Conservation (phyloP, 2,888 invertebrate genomes). For the Lepidochitona cinerea region DNA sequence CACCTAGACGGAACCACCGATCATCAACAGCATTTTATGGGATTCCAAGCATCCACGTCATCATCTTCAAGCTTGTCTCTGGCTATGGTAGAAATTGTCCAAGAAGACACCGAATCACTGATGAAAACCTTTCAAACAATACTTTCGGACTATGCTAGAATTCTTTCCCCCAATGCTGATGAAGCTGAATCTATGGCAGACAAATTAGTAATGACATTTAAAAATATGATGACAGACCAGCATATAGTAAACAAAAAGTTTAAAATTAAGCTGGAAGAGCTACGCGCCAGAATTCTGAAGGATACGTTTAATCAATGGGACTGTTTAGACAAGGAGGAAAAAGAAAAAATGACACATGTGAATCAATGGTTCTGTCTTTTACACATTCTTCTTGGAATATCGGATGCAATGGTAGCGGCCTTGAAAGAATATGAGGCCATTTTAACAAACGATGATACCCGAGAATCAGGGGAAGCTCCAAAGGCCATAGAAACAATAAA, state of each 20-base stretch:
- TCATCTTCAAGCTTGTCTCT: background rate
- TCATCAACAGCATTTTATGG: background rate
- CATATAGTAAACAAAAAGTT: background rate
- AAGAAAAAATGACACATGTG: background rate
- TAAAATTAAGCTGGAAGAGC: background rate
- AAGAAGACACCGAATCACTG: background rate
- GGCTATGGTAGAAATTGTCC: background rate
- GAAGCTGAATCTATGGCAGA: background rate
- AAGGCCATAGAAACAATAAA: background rate
- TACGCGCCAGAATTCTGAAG: background rate
- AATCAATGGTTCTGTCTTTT: background rate
- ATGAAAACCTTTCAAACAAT: background rate
- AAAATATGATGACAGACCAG: background rate
- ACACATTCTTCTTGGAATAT: background rate
- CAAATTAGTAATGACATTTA: background rate
- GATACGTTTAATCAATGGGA: background rate
- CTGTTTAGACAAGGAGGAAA: background rate
- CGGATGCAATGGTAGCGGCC: background rate
- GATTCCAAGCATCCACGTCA: background rate
- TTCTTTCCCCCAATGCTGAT: background rate
- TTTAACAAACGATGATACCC: background rate
- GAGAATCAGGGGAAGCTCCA: background rate
- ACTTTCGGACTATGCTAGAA: background rate
- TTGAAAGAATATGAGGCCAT: background rate
- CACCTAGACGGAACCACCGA: background rate